These are phyloP conservation scores for Orussus abietinus DNA, from an alignment of 1,140 invertebrate species.

Conservation along the genomic window DNA sequence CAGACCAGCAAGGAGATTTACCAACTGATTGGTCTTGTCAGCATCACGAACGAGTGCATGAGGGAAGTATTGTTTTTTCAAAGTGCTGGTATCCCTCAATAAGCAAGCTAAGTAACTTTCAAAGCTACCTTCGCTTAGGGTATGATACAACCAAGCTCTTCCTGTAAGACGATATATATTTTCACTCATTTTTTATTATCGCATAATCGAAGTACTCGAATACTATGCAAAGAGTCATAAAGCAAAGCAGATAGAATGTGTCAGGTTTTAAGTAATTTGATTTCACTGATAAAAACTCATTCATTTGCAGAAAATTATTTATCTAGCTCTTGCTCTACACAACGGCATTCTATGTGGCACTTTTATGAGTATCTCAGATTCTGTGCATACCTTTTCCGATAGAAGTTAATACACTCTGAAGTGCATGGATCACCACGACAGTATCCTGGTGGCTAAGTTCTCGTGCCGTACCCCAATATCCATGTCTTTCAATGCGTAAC, in stretches of 20 bases:
- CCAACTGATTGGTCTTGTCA: constrained; percentile 50
- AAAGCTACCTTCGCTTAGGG: constrained; percentile 52
- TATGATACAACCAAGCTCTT: constrained; percentile 53
- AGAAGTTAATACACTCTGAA: constrained; percentile 49
- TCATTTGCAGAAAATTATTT: too few relatives aligned
- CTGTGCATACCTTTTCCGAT: constrained; percentile 52
- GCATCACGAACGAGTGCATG: constrained; percentile 51
- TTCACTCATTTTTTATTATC: constrained; percentile 2
- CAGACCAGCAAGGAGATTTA: constrained; percentile 52
- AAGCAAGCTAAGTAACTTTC: constrained; percentile 53
- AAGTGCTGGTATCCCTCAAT: constrained; percentile 38
- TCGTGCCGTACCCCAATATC: constrained; percentile 58
- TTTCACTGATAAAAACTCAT: too few relatives aligned
- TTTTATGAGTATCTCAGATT: too few relatives aligned
- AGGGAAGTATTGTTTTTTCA: constrained; percentile 50
- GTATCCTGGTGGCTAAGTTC: constrained; percentile 57
- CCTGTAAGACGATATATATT: constrained; percentile 33
- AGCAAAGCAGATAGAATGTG: too few relatives aligned
- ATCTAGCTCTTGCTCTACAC: too few relatives aligned
- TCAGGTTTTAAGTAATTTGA: too few relatives aligned
- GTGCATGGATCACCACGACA: constrained; percentile 48
- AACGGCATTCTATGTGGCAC: too few relatives aligned
- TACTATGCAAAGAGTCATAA: too few relatives aligned
- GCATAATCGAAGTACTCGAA: too few relatives aligned
- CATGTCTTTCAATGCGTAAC: constrained; percentile 48